Conservation (phyloP, 2,888 invertebrate genomes). For the Mactromeris polynyma region DNA sequence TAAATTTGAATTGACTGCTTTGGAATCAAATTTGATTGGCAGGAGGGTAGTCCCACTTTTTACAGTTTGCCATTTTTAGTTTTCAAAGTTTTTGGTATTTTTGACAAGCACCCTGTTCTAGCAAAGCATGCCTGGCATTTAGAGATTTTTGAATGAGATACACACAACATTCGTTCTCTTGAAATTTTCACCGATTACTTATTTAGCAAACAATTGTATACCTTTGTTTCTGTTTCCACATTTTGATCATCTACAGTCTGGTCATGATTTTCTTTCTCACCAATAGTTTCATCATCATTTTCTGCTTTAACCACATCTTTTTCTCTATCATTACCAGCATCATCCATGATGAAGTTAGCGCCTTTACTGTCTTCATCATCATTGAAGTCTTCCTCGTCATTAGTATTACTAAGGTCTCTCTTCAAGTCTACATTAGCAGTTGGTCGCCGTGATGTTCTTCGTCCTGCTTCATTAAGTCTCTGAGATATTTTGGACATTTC, state of each 20-base stretch:
- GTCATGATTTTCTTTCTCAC: neutral
- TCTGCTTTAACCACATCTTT: neutral
- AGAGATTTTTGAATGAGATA: too few species aligned
- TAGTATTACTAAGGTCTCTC: slow-evolving; percentile 35
- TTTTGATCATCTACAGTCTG: neutral
- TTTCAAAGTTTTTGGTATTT: too few species aligned
- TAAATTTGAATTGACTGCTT: too few species aligned
- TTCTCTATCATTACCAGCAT: neutral
- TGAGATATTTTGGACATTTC: slow-evolving; percentile 55
- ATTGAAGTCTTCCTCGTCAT: slow-evolving; percentile 35
- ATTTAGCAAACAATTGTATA: neutral
- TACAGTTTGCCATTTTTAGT: too few species aligned
- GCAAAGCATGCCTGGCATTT: too few species aligned
- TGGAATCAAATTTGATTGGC: too few species aligned
- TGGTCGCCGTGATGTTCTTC: slow-evolving; percentile 26
- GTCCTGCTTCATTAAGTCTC: slow-evolving; percentile 12
- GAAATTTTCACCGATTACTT: too few species aligned
- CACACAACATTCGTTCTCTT: too few species aligned
- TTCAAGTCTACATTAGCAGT: slow-evolving; percentile 35
- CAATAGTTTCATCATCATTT: neutral
- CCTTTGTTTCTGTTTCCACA: neutral
- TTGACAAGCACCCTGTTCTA: too few species aligned
- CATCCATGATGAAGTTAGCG: neutral
- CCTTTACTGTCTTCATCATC: slow-evolving; percentile 42
- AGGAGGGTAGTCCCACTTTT: too few species aligned